Evolutionary conservation across 2,797 vertebrate species (phyloP).

Genomic region (Rhinichthys osculus): DNA sequence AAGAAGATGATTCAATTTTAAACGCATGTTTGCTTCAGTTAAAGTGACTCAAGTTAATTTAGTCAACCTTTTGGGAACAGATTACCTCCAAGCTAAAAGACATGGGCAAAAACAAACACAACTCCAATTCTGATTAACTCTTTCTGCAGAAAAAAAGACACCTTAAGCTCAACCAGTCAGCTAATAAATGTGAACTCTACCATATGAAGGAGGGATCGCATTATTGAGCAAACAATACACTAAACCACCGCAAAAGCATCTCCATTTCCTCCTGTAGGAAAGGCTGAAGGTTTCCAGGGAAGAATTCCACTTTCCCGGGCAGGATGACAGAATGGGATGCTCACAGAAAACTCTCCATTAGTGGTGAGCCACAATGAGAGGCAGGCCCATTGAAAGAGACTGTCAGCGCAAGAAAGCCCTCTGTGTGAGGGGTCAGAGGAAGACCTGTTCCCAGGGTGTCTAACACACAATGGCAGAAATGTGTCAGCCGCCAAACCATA

Average conservation of each 20-base stretch:
- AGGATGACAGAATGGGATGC: conserved; percentile 30
- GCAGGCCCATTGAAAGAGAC: conserved; percentile 38
- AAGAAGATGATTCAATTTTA: not conserved
- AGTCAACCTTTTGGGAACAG: not conserved
- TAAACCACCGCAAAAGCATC: conserved; percentile 22
- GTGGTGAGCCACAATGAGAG: conserved; percentile 44
- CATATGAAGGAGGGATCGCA: not conserved
- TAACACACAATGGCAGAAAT: not conserved
- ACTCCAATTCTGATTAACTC: not conserved
- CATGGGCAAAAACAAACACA: not conserved
- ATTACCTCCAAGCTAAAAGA: not conserved
- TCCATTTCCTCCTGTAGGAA: conserved; percentile 18
- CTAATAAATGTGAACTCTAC: not conserved
- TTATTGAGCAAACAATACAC: conserved; percentile 18
- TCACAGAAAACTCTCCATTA: conserved; percentile 40
- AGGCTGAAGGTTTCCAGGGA: not conserved
- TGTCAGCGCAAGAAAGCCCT: conserved; percentile 37
- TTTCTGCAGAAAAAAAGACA: not conserved
- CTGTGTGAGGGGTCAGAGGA: conserved; percentile 24
- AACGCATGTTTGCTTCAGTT: not conserved
- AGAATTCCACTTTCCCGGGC: conserved; percentile 30
- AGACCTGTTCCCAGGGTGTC: conserved; percentile 4
- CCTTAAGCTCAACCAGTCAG: not conserved
- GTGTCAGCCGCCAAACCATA: not conserved
- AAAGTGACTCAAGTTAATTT: not conserved